Base-by-base conservation (phyloP, 2,113 vertebrate genomes). In the Epinephelus lanceolatus region DNA sequence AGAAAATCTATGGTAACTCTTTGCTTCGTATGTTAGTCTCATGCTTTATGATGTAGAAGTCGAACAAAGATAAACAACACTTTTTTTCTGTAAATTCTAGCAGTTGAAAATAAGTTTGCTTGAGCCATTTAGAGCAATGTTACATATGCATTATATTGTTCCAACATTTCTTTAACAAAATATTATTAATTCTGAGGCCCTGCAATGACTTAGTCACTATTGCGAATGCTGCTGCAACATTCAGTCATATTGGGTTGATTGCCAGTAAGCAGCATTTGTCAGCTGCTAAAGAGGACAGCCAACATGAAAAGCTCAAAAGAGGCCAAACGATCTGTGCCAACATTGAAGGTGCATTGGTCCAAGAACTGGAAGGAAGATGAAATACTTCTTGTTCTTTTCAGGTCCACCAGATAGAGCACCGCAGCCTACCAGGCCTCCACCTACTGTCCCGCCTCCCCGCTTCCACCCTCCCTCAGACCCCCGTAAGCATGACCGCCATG, bases 371-470 rank as follows among this genome's bases (percentile, higher is more conserved):
- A 6, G 49, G 49, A 6, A 45, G 42, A 11, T 45, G 42, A 45
- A 45, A 10, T 45, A 45, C 15, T 51, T 61, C 59, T 33, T 76
- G 17, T 84, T 37, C 12, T 94, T 40, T 95, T 89, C 91, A 99
- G 98, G 98, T 95, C 98, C 98, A 86, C 98, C 98, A 84, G 98
- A 99, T 93, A 98, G 96, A 95, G 97, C 96, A 47, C 96, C 96
- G 73, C 97, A 98, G 92, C 98, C 98, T 2, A 99, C 98, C 78
- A 96, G 97, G 92, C 95, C 98, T 78, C 96, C 98, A 30, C 97
- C 98, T n/a, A 99, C 98, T 2, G 96, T 95, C 84, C 97, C 98
- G 57, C 97, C 98, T 45, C 97, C 97, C 70, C 97, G 97, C 78
- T 97, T 98, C 61, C 87, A 96, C 73, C 97, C 97, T 63, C 97